phyloP scores from a whole-genome alignment of 37 sponge, comb jelly and placozoan genomes.

The Oopsacas minuta region DNA sequence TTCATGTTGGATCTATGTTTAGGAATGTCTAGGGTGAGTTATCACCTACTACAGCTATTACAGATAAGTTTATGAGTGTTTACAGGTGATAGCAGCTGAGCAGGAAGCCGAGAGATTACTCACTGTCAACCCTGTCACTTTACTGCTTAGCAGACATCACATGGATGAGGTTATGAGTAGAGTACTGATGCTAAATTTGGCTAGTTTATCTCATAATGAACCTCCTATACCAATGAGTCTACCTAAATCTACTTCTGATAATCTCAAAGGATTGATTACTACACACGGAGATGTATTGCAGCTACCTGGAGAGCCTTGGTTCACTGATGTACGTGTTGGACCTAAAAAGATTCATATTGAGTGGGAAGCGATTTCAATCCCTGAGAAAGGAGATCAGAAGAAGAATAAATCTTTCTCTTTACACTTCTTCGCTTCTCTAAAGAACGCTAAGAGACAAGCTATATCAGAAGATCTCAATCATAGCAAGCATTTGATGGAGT shows the following conservation, averaged over 20 bases:
- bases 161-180: slow-evolving; percentile 35
- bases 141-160: slow-evolving; percentile 41
- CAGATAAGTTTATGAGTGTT: background rate
- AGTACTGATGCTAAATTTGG: slow-evolving; percentile 17
- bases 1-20: slow-evolving; percentile 36
- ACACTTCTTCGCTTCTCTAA: background rate
- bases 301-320: slow-evolving; percentile 37
- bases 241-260: background rate
- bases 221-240: slow-evolving; percentile 15
- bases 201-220: background rate
- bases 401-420: background rate
- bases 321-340: slow-evolving; percentile 17
- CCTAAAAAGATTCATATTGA: background rate
- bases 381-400: slow-evolving; percentile 1
- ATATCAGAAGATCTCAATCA: background rate
- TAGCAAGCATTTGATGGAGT: slow-evolving; percentile 11
- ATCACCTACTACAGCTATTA: too few species aligned
- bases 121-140: slow-evolving; percentile 39
- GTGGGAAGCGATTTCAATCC: background rate
- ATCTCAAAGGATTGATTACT: background rate
- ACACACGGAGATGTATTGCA: slow-evolving; percentile 52
- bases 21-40: background rate
- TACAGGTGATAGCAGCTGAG: background rate
- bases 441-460: background rate
- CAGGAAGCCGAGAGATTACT: slow-evolving; percentile 21